Conservation (phyloP, 2,888 invertebrate species). For the Lasioglossum zephyrum region DNA sequence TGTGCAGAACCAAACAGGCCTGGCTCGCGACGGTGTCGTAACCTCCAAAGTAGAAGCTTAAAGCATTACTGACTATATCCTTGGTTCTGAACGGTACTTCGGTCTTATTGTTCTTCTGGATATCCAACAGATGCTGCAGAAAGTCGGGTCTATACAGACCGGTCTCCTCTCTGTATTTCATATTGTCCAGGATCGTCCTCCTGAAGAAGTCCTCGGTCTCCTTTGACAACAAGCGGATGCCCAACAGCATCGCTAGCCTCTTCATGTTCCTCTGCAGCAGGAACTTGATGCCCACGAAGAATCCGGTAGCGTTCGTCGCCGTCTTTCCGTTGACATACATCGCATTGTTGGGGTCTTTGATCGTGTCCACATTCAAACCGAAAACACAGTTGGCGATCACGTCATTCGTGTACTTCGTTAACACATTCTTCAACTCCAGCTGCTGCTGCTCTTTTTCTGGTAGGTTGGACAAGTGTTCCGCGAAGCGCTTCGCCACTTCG, state of each 20-base stretch:
- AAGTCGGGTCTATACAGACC: constrained; percentile 86
- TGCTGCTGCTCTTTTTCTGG: constrained; percentile 34
- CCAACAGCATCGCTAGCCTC: constrained; percentile 41
- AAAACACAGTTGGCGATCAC: constrained; percentile 86
- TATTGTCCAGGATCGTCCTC: constrained; percentile 80
- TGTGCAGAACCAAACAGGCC: constrained; percentile 72
- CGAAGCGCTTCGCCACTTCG: constrained; percentile 77
- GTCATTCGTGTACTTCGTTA: constrained; percentile 75
- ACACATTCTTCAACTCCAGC: constrained; percentile 77
- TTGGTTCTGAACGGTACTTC: constrained; percentile 64
- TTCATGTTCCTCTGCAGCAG: constrained; percentile 20
- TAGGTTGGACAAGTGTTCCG: constrained; percentile 67
- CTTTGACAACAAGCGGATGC: constrained; percentile 41
- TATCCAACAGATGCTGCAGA: constrained; percentile 86
- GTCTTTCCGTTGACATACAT: constrained; percentile 84
- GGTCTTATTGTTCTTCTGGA: constrained; percentile 58
- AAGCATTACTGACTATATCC: constrained; percentile 85
- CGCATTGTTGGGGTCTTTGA: constrained; percentile 85
- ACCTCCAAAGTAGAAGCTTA: constrained; percentile 79
- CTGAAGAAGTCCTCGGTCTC: constrained; percentile 61
- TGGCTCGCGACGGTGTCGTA: constrained; percentile 73
- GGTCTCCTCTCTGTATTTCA: constrained; percentile 84
- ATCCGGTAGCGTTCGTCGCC: constrained; percentile 58
- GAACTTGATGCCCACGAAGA: constrained; percentile 18
- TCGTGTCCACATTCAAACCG: constrained; percentile 86